These are phyloP conservation scores for Eudorcas thomsonii DNA, from an alignment of 2,113 vertebrate species.

Conservation along the genomic window DNA sequence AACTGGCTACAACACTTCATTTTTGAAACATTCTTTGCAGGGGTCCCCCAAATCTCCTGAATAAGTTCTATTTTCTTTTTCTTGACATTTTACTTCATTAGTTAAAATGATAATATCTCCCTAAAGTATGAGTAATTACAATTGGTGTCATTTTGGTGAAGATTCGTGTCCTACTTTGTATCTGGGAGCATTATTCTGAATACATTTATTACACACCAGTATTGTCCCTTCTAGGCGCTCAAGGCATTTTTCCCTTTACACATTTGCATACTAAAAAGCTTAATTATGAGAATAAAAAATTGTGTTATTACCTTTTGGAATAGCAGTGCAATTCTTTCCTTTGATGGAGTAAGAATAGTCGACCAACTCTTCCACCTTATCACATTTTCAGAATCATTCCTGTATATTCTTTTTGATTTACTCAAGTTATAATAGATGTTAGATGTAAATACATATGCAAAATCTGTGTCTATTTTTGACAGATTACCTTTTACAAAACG, in stretches of 20 bases:
- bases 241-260: background rate
- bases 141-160: constrained; percentile 43
- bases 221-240: background rate
- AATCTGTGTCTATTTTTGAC: background rate
- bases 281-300: background rate
- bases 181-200: constrained; percentile 28
- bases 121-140: constrained; percentile 55
- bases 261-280: background rate
- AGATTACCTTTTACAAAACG: background rate
- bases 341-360: background rate
- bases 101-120: constrained; percentile 68
- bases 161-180: constrained; percentile 16
- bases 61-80: constrained; percentile 65
- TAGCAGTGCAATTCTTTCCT: background rate
- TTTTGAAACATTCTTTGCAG: constrained; percentile 48
- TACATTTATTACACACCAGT: background rate
- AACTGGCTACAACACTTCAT: constrained; percentile 20
- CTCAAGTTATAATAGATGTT: background rate
- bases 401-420: background rate
- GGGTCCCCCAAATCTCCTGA: constrained; percentile 45
- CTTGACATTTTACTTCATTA: constrained; percentile 76
- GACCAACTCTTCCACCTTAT: background rate
- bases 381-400: background rate
- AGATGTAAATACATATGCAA: background rate
- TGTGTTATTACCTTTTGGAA: background rate